Conservation (phyloP, 2,113 vertebrate species). For the Campylomormyrus tamandua region DNA sequence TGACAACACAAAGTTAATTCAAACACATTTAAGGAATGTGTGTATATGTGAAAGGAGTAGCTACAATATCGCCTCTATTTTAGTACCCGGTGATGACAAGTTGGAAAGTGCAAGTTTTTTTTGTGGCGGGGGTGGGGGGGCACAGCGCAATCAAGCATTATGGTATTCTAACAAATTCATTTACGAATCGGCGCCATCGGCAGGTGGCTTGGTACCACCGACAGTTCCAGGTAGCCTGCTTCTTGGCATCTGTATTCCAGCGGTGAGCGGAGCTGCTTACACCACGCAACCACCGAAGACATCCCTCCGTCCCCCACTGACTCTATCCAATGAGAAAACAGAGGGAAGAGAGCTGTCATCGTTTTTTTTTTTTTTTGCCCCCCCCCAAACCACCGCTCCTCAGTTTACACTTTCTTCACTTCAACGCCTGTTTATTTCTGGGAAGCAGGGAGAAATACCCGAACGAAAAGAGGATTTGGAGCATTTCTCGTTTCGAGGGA, state of each 20-base stretch:
- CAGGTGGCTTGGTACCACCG: background rate
- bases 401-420: constrained; percentile 31
- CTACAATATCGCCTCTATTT: background rate
- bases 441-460: constrained; percentile 30
- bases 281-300: constrained; percentile 31
- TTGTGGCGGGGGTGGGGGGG: background rate
- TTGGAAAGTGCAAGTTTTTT: background rate
- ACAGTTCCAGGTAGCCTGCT: background rate
- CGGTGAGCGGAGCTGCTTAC: constrained; percentile 9
- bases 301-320: constrained; percentile 40
- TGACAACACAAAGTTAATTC: background rate
- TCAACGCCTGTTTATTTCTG: constrained; percentile 44
- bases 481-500: background rate
- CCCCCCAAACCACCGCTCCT: constrained; percentile 35
- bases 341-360: constrained; percentile 48
- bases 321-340: constrained; percentile 62
- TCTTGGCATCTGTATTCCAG: background rate
- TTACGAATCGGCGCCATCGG: background rate
- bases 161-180: background rate
- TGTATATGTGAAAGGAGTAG: background rate
- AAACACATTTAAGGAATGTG: background rate
- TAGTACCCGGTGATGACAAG: background rate
- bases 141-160: background rate
- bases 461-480: background rate
- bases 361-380: constrained; percentile 37